Percentiles rank a stretch among this genome's conserved stretches.
phyloP scores from a whole-genome alignment of 2,113 vertebrate genomes.

The Callopanchax toddi region DNA sequence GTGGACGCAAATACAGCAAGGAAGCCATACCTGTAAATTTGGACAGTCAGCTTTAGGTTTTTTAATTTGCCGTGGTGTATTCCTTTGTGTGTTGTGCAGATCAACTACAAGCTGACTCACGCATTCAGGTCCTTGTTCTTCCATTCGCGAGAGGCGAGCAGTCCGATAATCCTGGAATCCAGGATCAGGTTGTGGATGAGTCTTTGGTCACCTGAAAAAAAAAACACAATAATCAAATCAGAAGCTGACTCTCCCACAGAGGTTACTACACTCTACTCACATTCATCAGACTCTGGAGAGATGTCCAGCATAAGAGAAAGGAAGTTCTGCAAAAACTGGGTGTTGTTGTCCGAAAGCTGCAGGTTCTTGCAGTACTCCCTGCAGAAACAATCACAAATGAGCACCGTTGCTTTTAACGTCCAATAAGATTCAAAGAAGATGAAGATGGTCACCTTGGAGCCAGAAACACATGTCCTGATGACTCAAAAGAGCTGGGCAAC shows the following conservation, averaged over 20 bases:
- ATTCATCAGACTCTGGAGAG: slow-evolving; percentile 96
- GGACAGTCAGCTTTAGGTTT: neutral
- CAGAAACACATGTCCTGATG: slow-evolving; percentile 96
- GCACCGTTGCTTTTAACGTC: neutral
- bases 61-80: neutral
- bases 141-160: slow-evolving; percentile 93
- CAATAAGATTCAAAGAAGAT: neutral
- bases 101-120: slow-evolving; percentile 72
- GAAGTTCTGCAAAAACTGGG: slow-evolving; percentile 97
- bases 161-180: slow-evolving; percentile 93
- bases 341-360: slow-evolving; percentile 96
- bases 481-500: slow-evolving; percentile 96
- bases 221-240: too few relatives aligned
- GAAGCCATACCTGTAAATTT: slow-evolving; percentile 89
- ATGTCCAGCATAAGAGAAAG: slow-evolving; percentile 97
- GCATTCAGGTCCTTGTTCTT: slow-evolving; percentile 94
- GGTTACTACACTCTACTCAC: slow-evolving; percentile 76
- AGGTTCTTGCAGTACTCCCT: slow-evolving; percentile 98
- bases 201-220: slow-evolving; percentile 87
- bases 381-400: slow-evolving; percentile 43
- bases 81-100: neutral
- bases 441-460: slow-evolving; percentile 87
- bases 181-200: slow-evolving; percentile 96
- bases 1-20: slow-evolving; percentile 96
- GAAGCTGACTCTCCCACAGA: neutral